Conservation (phyloP, 2,113 vertebrate genomes). For the Carassius auratus region DNA sequence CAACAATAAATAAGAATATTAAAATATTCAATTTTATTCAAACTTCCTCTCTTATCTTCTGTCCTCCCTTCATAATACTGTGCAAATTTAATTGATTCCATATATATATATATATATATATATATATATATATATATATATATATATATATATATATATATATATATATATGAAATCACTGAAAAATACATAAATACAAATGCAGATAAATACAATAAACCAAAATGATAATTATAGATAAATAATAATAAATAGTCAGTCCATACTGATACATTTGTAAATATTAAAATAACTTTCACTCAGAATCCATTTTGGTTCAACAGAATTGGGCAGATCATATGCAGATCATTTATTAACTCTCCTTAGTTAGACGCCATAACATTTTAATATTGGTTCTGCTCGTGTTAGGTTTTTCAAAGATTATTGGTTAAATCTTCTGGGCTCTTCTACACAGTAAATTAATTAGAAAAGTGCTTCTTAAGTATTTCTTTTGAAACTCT, state of each 20-base stretch:
- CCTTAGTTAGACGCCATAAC: neutral
- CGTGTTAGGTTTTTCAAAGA: neutral
- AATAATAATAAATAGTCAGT: neutral
- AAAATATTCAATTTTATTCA: too few relatives aligned
- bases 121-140: too few relatives aligned
- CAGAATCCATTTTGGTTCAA: neutral
- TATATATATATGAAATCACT: too few relatives aligned
- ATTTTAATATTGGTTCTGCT: neutral
- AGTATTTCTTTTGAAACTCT: neutral
- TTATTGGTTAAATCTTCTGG: neutral
- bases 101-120: too few relatives aligned
- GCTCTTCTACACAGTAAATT: too few relatives aligned
- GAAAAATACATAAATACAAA: too few relatives aligned
- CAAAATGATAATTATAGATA: neutral
- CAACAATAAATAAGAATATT: too few relatives aligned
- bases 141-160: too few relatives aligned
- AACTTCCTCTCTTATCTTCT: too few relatives aligned
- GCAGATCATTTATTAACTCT: neutral
- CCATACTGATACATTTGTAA: neutral
- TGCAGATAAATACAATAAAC: neutral
- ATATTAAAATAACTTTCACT: neutral
- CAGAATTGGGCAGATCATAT: neutral
- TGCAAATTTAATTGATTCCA: neutral
- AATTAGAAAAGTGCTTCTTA: neutral
- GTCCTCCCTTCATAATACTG: neutral